A percentile compares a stretch with the other conserved stretches of the same genome.
phyloP scores from a whole-genome alignment of 2,113 vertebrate genomes.

The Willisornis vidua region DNA sequence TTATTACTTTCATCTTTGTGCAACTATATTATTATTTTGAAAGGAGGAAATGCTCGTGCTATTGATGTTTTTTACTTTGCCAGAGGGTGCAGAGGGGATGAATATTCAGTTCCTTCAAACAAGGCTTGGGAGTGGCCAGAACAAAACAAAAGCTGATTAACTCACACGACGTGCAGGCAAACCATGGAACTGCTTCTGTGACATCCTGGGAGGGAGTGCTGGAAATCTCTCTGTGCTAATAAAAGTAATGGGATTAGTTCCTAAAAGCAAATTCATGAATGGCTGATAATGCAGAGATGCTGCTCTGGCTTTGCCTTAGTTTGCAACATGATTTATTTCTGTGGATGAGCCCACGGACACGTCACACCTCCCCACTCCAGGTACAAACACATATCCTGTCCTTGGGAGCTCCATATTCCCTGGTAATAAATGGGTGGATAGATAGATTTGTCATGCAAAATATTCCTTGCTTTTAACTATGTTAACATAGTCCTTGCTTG shows the following conservation, averaged over 20 bases:
- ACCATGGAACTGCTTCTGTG: neutral
- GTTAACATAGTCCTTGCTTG: slow-evolving; percentile 30
- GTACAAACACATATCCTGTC: neutral
- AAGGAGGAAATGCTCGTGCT: neutral
- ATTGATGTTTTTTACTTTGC: neutral
- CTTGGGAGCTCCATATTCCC: neutral
- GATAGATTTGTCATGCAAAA: slow-evolving; percentile 31
- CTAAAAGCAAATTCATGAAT: neutral
- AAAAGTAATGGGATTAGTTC: slow-evolving; percentile 18
- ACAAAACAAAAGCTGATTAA: neutral
- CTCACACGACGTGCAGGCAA: neutral
- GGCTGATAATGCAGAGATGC: neutral
- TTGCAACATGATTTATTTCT: neutral
- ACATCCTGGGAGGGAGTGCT: neutral
- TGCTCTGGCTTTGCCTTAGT: neutral
- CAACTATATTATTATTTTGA: neutral
- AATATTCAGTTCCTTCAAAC: slow-evolving; percentile 11
- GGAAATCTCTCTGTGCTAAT: neutral
- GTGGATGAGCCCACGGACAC: neutral
- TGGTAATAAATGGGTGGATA: neutral
- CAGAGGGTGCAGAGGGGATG: neutral
- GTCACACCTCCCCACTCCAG: neutral
- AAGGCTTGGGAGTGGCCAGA: neutral
- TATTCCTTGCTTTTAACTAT: slow-evolving; percentile 24
- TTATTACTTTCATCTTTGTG: neutral